Conservation (phyloP, 2,797 vertebrate species). For the Platalea minor region DNA sequence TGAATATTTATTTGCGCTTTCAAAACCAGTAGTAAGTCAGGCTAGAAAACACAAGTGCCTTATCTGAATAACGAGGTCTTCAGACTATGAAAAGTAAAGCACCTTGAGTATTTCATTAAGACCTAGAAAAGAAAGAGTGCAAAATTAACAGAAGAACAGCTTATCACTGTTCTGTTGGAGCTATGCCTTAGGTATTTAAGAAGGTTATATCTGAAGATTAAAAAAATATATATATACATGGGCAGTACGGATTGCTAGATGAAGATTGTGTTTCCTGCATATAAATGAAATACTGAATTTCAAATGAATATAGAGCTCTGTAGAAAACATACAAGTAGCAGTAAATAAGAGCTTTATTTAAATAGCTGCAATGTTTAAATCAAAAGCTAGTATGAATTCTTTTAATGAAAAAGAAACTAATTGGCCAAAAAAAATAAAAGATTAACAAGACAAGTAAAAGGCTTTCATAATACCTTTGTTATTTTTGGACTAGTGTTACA, state of each 20-base stretch:
- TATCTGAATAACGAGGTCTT: neutral
- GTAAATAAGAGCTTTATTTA: neutral
- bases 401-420: neutral
- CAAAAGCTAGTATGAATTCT: neutral
- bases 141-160: neutral
- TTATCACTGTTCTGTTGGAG: neutral
- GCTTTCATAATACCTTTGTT: neutral
- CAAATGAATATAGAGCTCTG: neutral
- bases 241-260: neutral
- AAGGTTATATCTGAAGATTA: neutral
- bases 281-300: neutral
- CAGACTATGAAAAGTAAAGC: neutral
- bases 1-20: neutral
- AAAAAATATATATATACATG: neutral
- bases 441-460: neutral
- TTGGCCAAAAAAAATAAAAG: neutral
- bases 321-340: neutral
- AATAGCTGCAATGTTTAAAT: neutral
- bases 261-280: neutral
- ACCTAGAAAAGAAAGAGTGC: neutral
- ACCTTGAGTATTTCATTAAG: neutral
- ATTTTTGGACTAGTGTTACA: neutral
- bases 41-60: neutral
- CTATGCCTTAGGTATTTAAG: neutral
- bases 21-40: neutral